Base-by-base conservation (phyloP, 2,888 invertebrate species). In the Himalopsyche tibetana region DNA sequence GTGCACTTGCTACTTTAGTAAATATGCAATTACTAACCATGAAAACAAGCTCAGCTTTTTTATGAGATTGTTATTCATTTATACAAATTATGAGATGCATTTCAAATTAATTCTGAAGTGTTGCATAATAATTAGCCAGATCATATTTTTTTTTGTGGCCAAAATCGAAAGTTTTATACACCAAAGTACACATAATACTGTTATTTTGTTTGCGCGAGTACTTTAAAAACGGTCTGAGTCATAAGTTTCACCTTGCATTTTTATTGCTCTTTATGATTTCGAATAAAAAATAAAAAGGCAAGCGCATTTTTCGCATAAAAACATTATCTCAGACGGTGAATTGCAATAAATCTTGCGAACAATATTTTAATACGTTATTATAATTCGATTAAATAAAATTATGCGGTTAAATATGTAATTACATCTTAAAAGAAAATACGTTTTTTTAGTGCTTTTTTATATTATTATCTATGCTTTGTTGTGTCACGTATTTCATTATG, bases 131-230 rank as follows among this genome's bases (percentile, higher is more conserved):
- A 51, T 51, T 51, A 51, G 4, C 4, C 51, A 15, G 19, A 63
- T 63, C 19, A 28, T 19, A 28, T 19, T 63, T 74, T 63, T 74
- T 63, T 74, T 74, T 38, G 9, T 12, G 1, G 38, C 36, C n/a
- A 15, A 74, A 36, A 74, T 36, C 28, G 74, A 74, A 74, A 74
- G 74, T 74, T 36, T 36, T 74, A 74, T 74, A 38, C 36, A 36
- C 38, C 19, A 74, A 74, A 36, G 12, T 74, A 74, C 74, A 74
- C 15, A 74, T 12, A 38, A 36, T 36, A 74, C 74, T 36, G 74
- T 74, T 74, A 74, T 36, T 74, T 74, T 63, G n/a, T 63, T 6
- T 63, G 19, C 28, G 63, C 4, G 6, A 12, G n/a, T 63, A 11
- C 28, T 63, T 8, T 63, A 63, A 63, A 63, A 63, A 63, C 63